Base-by-base conservation (phyloP, 2,797 vertebrate genomes). In the Cyprinella venusta region DNA sequence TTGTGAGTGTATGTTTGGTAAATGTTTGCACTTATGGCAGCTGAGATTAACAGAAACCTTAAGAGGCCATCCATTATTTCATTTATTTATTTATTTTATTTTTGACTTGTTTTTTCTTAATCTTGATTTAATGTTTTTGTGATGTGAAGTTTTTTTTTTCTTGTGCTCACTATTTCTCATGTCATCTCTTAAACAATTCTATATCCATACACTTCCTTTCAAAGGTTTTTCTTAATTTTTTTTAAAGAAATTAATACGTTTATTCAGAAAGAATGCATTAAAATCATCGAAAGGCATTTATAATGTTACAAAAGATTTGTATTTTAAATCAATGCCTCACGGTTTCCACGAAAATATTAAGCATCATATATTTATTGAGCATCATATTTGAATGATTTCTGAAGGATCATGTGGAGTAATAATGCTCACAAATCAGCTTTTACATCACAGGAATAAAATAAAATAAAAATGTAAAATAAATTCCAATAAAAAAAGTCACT, bases 21-120 rank as follows among this genome's bases (percentile, higher is more conserved):
- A 72, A 63, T 65, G 26, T 81, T 45, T 72, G 75, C 78, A 84
- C 76, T 76, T 72, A 64, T 4, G 67, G 56, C 80, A 81, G 64
- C 79, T 61, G 26, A 71, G 26, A 19, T 40, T n/a, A 38, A 26
- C 36, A 40, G 52, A 59, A 26, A 76, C 21, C 38, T 24, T 64
- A 48, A 77, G 36, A 76, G n/a, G 38, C 15, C 45, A 59, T n/a
- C 52, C 50, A 40, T 75, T 33, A 52, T 59, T 75, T 76, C 12
- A n/a, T 10, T 52, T 18, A 2, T 9, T 70, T 24, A 21, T 24
- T 48, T 18, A 12, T 38, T 9, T 70, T 24, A 21, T 24, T 48
- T 18, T 21, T 38, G n/a, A 26, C 10, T 59, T 24, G 19, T 36
- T 38, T 67, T 30, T 40, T 68, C 21, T 40, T 40, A 24, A 42